Evolutionary conservation across 1,140 invertebrate genomes (phyloP), one percentile per base, ranked within the genome.

Genomic region (Bilobella aurantiaca): DNA sequence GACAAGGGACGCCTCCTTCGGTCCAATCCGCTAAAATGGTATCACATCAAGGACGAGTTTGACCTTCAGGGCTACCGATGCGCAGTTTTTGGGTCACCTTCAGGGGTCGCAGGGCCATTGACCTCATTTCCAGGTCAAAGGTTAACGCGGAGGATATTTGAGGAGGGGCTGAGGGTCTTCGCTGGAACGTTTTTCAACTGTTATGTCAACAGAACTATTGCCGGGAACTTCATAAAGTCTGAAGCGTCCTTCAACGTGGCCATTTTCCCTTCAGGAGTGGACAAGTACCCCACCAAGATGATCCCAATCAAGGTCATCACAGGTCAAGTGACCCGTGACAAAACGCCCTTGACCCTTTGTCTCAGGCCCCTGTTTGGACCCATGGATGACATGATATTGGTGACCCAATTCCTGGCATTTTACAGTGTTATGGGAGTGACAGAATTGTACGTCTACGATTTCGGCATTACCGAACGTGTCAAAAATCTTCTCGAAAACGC

Each of bases 291-390:
- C 1, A 47, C 46, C 14, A 72, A 72, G 62, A 58, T 72, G 37
- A 31, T 72, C 14, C 27, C 32, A 18, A 60, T 72, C 16, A 21
- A 59, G 14, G 27, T 37, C 8, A 14, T 57, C 8, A 16, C 23
- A 1, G 5, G n/a, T n/a, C n/a, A n/a, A n/a, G n/a, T n/a, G n/a
- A n/a, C n/a, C n/a, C n/a, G n/a, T n/a, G n/a, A n/a, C n/a, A n/a
- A n/a, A n/a, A n/a, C n/a, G n/a, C n/a, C n/a, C n/a, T n/a, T n/a
- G n/a, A n/a, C n/a, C 1, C 29, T 68, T 31, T 72, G 71, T 49
- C 56, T n/a, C n/a, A 63, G 71, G 21, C 68, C 71, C 12, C 23
- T 72, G 3, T 72, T 72, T 59, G 71, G 71, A 0, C 68, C 68
- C 3, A 65, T 69, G 47, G 64, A 68, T 47, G 31, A 69, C 47